Percentiles rank a stretch among this genome's conserved stretches.
These are phyloP conservation scores for Pogonomyrmex californicus DNA, from an alignment of 1,140 invertebrate species.

Conservation along the genomic window DNA sequence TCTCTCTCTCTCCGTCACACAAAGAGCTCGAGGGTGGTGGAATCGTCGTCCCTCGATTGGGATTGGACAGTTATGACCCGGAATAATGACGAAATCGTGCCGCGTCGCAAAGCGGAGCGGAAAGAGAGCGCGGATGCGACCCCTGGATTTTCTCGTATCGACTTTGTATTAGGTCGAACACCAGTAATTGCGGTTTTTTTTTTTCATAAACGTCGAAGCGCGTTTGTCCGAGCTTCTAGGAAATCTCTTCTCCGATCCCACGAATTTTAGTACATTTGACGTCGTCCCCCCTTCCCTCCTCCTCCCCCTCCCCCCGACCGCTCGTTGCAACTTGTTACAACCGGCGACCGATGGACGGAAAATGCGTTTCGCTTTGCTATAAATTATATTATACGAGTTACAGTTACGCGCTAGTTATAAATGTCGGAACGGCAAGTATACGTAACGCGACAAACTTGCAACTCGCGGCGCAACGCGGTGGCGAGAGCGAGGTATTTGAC, in stretches of 20 bases:
- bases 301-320: constrained; percentile 8
- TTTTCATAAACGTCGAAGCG: constrained; percentile 50
- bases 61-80: constrained; percentile 75
- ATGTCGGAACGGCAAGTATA: constrained; percentile 23
- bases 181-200: constrained; percentile 57
- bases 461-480: not conserved
- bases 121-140: constrained; percentile 50
- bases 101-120: constrained; percentile 47
- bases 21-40: constrained; percentile 5
- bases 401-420: constrained; percentile 52
- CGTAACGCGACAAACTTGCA: constrained; percentile 39
- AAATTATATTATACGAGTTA: constrained; percentile 59
- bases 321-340: constrained; percentile 50
- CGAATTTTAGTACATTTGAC: constrained; percentile 47
- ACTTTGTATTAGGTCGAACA: constrained; percentile 62
- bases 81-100: constrained; percentile 68
- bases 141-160: constrained; percentile 65
- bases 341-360: constrained; percentile 32
- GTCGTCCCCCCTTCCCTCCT: too few relatives aligned
- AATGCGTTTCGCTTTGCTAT: constrained; percentile 42
- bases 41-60: constrained; percentile 53
- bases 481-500: constrained; percentile 26
- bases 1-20: constrained; percentile 36
- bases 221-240: not conserved
- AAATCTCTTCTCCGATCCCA: not conserved